Base-by-base conservation (phyloP, 2,888 invertebrate genomes). In the Metacarcinus magister region DNA sequence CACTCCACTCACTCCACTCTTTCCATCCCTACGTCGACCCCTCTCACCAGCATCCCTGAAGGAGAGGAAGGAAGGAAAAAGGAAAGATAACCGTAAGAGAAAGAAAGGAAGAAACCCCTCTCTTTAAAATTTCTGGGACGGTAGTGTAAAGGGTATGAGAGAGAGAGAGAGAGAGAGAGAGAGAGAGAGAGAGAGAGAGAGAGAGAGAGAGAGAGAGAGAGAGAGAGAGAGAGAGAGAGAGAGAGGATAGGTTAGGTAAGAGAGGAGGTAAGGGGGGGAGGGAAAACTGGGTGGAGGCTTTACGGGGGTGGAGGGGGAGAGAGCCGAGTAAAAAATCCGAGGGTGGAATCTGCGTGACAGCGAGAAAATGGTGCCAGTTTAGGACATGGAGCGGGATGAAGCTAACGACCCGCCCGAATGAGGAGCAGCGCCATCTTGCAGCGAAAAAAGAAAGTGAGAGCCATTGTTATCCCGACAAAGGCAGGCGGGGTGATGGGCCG, bases 381-480 rank as follows among this genome's bases (percentile, higher is more conserved):
- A 92, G 95, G 95, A 95, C 95, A 95, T 46, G 32, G 95, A 92
- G 95, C 92, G 32, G 75, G 92, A 32, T 87, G 95, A 95, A 95
- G 95, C 95, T 95, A 95, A 95, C 95, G 95, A 95, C 92, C 32
- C 32, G 32, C 23, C n/a, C 44, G 95, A 95, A 95, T 95, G 95
- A 95, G 95, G 82, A 67, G 92, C 92, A 39, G 82, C 92, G 82
- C 92, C 95, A 92, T 92, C 95, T 92, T 82, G 92, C 95, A 39
- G 95, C 43, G 94, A 67, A 92, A 46, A 92, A 92, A 95, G 95
- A 95, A 95, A 95, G 92, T 92, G 95, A 95, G 95, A 95, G 82
- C 95, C 95, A 95, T 95, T 95, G 95, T 95, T 95, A 93, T 92
- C 95, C 28, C 92, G 95, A 95, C 95, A 95, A 95, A 95, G 95